Percentiles rank a stretch among this genome's conserved stretches.
These are phyloP conservation scores for Enteromius unitaeniatus DNA, from an alignment of 2,797 vertebrate species.

Conservation along the genomic window DNA sequence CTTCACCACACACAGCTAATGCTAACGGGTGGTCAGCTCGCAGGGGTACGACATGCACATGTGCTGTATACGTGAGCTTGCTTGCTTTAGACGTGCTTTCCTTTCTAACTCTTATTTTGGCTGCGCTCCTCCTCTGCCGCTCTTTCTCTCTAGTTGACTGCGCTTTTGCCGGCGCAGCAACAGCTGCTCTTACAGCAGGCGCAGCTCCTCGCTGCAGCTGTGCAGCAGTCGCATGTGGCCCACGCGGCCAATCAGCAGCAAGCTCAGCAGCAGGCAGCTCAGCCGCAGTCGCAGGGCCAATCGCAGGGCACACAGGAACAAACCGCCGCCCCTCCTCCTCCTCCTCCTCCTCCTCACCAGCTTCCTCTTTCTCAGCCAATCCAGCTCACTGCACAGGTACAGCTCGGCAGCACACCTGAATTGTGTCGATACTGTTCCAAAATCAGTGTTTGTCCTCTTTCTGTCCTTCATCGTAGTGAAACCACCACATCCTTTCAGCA, in stretches of 20 bases:
- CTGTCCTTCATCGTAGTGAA: conserved; percentile 1
- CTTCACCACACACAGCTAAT: conserved; percentile 92
- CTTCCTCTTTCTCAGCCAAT: conserved; percentile 91
- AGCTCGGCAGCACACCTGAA: conserved; percentile 28
- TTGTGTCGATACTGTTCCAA: background rate
- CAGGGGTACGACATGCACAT: conserved; percentile 82
- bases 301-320: conserved; percentile 82
- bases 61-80: background rate
- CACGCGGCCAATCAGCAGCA: conserved; percentile 81
- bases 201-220: conserved; percentile 88
- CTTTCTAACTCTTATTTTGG: conserved; percentile 38
- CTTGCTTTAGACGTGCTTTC: conserved; percentile 60
- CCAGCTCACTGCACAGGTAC: conserved; percentile 95
- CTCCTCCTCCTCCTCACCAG: conserved; percentile 84
- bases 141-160: conserved; percentile 55
- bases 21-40: conserved; percentile 90
- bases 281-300: conserved; percentile 76
- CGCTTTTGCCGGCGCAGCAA: conserved; percentile 91
- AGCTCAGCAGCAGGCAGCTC: conserved; percentile 74
- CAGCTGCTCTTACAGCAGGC: conserved; percentile 92
- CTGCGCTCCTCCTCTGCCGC: background rate
- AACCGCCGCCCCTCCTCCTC: conserved; percentile 72
- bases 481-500: background rate
- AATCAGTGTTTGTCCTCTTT: conserved; percentile 1
- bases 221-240: conserved; percentile 86